phyloP scores from a whole-genome alignment of 2,113 vertebrate species.

The Lasiurus borealis region DNA sequence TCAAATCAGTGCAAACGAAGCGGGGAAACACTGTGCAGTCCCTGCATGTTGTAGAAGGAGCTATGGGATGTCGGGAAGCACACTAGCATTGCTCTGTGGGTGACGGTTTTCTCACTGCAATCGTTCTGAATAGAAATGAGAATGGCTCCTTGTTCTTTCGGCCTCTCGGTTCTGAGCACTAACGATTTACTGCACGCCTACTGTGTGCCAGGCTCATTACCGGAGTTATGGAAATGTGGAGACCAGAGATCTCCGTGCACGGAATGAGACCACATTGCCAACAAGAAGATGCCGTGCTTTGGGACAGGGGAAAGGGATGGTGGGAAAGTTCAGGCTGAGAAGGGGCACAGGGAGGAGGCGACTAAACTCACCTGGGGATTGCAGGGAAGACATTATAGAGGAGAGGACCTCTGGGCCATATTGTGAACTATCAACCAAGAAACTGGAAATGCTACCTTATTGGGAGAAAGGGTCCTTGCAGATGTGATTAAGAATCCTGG shows the following conservation, averaged over 20 bases:
- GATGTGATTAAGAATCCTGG: not conserved
- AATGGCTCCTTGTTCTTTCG: constrained; percentile 60
- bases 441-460: not conserved
- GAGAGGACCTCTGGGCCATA: no score
- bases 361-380: not conserved
- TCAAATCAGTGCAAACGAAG: constrained; percentile 78
- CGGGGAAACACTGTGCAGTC: constrained; percentile 67
- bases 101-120: constrained; percentile 37
- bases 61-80: constrained; percentile 55
- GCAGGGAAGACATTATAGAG: not conserved
- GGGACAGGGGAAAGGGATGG: not conserved
- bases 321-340: not conserved
- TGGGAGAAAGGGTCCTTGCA: not conserved
- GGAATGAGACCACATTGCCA: not conserved
- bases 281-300: not conserved
- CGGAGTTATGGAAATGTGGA: not conserved
- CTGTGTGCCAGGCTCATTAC: not conserved
- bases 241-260: not conserved
- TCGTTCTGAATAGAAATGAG: constrained; percentile 57
- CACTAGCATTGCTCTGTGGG: constrained; percentile 35
- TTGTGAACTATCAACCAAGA: not conserved
- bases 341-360: not conserved
- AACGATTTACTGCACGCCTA: constrained; percentile 55
- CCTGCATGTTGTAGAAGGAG: constrained; percentile 40
- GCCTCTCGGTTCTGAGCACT: constrained; percentile 31